These are phyloP conservation scores for Prionailurus bengalensis DNA, from an alignment of 2,113 vertebrate species.

Conservation along the genomic window DNA sequence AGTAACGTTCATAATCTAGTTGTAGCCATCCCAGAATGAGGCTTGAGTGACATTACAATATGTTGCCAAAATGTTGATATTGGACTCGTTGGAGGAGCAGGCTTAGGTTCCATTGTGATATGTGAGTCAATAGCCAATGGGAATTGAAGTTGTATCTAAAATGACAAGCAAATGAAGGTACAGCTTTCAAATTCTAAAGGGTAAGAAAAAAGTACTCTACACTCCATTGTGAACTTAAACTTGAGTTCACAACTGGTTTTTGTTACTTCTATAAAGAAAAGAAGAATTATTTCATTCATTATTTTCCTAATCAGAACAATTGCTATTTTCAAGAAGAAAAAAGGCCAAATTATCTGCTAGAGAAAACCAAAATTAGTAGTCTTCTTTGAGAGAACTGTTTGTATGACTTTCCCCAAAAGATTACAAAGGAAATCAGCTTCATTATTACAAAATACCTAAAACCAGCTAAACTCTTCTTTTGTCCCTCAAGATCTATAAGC, in stretches of 20 bases:
- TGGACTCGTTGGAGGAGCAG: not conserved
- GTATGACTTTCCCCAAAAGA: not conserved
- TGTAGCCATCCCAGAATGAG: not conserved
- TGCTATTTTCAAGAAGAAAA: not conserved
- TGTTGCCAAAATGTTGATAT: not conserved
- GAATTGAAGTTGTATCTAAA: conserved; percentile 42
- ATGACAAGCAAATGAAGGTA: not conserved
- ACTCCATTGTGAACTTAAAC: conserved; percentile 50
- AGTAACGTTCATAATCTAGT: conserved; percentile 14
- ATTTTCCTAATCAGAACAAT: conserved; percentile 12
- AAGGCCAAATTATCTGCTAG: not conserved
- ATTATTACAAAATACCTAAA: conserved; percentile 35
- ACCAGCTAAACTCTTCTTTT: not conserved
- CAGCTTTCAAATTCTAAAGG: conserved; percentile 53
- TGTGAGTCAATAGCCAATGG: conserved; percentile 34
- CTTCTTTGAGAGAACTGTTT: conserved; percentile 34
- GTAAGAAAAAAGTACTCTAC: not conserved
- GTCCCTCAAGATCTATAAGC: not conserved
- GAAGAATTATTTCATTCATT: not conserved
- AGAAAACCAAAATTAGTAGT: conserved; percentile 46
- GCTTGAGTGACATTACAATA: not conserved
- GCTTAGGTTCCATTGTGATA: conserved; percentile 27
- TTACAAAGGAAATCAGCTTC: conserved; percentile 3
- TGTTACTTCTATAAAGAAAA: not conserved
- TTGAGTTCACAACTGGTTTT: not conserved